phyloP scores from a whole-genome alignment of 2,113 vertebrate genomes.

The Paratilapia polleni region DNA sequence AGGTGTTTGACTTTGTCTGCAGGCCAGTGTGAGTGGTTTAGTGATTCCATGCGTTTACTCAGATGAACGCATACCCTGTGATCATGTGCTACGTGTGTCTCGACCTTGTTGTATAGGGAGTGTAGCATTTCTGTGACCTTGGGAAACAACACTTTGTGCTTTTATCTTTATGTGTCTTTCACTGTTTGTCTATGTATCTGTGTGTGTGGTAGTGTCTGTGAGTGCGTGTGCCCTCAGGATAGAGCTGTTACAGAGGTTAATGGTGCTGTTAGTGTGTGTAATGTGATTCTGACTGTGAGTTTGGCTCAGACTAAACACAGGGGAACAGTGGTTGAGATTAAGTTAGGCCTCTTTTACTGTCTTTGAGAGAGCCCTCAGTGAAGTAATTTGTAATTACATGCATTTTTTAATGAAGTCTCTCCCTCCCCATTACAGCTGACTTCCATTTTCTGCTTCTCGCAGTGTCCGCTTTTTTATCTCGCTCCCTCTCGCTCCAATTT shows the following conservation, averaged over 20 bases:
- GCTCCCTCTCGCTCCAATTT: constrained; percentile 32
- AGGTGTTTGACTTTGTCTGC: constrained; percentile 67
- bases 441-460: constrained; percentile 65
- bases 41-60: constrained; percentile 70
- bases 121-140: constrained; percentile 51
- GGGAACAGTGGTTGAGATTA: constrained; percentile 75
- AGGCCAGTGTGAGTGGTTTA: constrained; percentile 52
- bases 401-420: constrained; percentile 76
- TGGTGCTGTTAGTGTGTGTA: constrained; percentile 83
- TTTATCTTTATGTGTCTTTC: constrained; percentile 53
- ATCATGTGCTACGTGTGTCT: constrained; percentile 57
- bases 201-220: constrained; percentile 33
- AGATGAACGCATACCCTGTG: constrained; percentile 47
- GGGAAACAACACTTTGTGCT: constrained; percentile 32
- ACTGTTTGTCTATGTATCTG: constrained; percentile 50
- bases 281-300: constrained; percentile 82
- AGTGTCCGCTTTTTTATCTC: constrained; percentile 58
- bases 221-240: constrained; percentile 66
- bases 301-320: constrained; percentile 76
- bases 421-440: constrained; percentile 63
- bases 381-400: constrained; percentile 80
- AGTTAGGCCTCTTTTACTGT: constrained; percentile 79
- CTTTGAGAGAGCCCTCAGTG: constrained; percentile 71
- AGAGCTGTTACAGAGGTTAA: constrained; percentile 78
- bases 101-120: constrained; percentile 27